A percentile compares a stretch with the other conserved stretches of the same genome.
Evolutionary conservation across 2,888 invertebrate species (phyloP).

Genomic region (Caenorhabditis angaria): DNA sequence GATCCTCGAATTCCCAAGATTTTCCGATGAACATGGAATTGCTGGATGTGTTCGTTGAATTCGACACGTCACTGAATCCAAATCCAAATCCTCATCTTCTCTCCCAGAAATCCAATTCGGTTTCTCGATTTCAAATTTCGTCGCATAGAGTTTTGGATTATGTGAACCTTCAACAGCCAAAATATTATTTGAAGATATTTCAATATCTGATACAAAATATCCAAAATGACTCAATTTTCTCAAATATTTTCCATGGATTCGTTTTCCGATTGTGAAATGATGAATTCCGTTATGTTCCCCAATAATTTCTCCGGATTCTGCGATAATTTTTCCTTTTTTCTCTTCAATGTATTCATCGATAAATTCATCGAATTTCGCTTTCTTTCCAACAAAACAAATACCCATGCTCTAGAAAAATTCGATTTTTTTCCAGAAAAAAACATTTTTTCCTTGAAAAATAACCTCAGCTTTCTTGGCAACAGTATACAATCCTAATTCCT

Average conservation of each 20-base stretch:
- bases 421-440: not conserved
- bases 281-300: conserved; percentile 85
- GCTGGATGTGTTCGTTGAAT: conserved; percentile 63
- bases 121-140: conserved; percentile 44
- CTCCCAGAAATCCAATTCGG: conserved; percentile 55
- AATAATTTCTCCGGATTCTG: conserved; percentile 82
- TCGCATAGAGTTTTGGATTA: conserved; percentile 59
- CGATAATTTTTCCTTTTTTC: conserved; percentile 83
- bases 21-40: conserved; percentile 41
- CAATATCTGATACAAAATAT: conserved; percentile 83
- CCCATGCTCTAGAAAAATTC: conserved; percentile 76
- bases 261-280: conserved; percentile 91
- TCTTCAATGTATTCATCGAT: conserved; percentile 87
- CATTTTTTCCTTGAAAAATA: not conserved
- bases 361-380: conserved; percentile 84
- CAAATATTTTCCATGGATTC: conserved; percentile 77
- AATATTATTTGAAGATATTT: conserved; percentile 80
- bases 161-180: conserved; percentile 78
- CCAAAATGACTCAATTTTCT: conserved; percentile 78
- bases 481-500: conserved; percentile 49
- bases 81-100: not conserved
- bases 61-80: conserved; percentile 36
- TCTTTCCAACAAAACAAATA: conserved; percentile 93
- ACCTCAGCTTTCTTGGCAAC: conserved; percentile 64
- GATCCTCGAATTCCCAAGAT: conserved; percentile 12